Evolutionary conservation across 2,797 vertebrate genomes (phyloP), one percentile per base, ranked within the genome.

Genomic region (Ataeniobius toweri): DNA sequence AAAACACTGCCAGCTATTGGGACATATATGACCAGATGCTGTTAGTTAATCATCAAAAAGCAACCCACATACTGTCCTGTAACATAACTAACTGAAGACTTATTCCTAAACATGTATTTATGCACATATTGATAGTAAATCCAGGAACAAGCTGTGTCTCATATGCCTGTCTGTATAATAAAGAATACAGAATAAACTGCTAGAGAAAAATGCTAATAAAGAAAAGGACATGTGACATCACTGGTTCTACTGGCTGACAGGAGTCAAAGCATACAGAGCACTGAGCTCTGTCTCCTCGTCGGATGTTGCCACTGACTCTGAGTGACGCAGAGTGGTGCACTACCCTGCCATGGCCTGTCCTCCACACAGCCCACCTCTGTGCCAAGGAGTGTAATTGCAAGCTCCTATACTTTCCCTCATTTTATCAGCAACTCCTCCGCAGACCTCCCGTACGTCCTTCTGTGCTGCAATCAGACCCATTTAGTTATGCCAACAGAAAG

Each of bases 341-440:
- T 46, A n/a, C 24, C 67, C 39, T 24, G 5, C 24, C 13, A 18
- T 3, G 41, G n/a, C 9, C 53, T 18, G n/a, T 20, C 73, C 77
- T 88, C 82, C 58, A 71, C 81, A 77, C 46, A 78, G 61, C 76
- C 82, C 13, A 53, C 71, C 74, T 76, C 82, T 75, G 78, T 86
- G 82, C 82, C 82, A 79, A 83, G 82, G 84, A 72, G 72, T 85
- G 86, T 89, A 86, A 94, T 91, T 88, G 85, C 70, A 88, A 91
- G 80, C 69, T 82, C 70, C 26, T 75, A n/a, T 13, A 39, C 50
- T 48, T 9, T 71, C 9, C 73, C 16, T 51, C 4, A 53, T 41
- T 69, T 28, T 46, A 28, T 50, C 6, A 0, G 41, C 41, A 50
- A 74, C 80, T 81, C 76, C 69, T 6, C 77, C 46, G 39, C 24